Evolutionary conservation across 1,140 invertebrate species (phyloP), one percentile per base, ranked within the genome.

Genomic region (Drosophila pectinifera): DNA sequence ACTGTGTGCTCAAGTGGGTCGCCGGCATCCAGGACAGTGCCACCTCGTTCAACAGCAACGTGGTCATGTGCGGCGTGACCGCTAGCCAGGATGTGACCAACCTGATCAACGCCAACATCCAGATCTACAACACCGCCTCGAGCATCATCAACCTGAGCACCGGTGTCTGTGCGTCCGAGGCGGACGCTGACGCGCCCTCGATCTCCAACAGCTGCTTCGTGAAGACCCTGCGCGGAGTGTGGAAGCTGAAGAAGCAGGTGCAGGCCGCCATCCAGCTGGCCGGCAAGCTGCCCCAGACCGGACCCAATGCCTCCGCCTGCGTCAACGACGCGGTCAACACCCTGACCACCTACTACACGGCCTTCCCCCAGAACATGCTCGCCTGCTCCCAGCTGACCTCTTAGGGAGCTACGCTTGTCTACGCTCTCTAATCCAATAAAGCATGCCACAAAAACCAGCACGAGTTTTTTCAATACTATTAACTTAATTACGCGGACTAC

Each of bases 1-100:
- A 80, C 36, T 89, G 85, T 43, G 5, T 70, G 8, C 13, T 86
- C 11, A 77, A 83, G 42, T 82, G 80, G 73, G 80, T 83, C n/a
- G 20, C 31, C 1, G 80, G 69, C 51, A 80, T 89, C 22, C n/a
- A 75, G 61, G 39, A 8, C 10, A 82, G 67, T 26, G 80, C 82
- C 14, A 4, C 31, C 16, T 41, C 53, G 13, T 89, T 72, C 56
- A 62, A 64, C 39, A 8, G 4, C 0, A 31, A 64, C 24, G 42
- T 86, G n/a, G 1, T 56, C n/a, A 13, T 5, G 0, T 89, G 85
- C 43, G 82, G 79, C 10, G 67, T 56, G 5, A 54, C 39, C 4
- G 80, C 82, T 43, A 65, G 8, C 42, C 24, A 86, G 59, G 64
- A 83, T 5, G 73, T 86, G 14, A 82, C 80, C 36, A 74, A 70